Conservation (phyloP, 2,113 vertebrate species). For the Trogon surrucura region DNA sequence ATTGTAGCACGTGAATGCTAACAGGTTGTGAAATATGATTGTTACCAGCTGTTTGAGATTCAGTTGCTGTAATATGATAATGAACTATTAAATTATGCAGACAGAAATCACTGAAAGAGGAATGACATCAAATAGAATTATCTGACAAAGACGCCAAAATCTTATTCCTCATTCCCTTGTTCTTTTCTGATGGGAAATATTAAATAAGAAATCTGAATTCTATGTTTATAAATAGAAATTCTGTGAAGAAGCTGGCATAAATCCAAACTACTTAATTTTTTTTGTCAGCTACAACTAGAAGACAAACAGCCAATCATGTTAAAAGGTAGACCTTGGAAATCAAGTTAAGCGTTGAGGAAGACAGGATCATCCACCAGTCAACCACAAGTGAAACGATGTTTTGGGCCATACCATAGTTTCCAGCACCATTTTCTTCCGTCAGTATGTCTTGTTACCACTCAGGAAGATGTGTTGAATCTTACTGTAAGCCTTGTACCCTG, state of each 20-base stretch:
- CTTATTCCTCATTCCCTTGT: conserved; percentile 25
- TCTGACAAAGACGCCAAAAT: conserved; percentile 29
- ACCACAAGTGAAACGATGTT: neutral
- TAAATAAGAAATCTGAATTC: conserved; percentile 28
- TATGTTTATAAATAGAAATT: neutral
- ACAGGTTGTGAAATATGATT: conserved; percentile 60
- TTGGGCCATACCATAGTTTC: neutral
- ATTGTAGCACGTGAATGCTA: conserved; percentile 41
- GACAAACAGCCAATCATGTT: neutral
- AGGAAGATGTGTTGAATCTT: neutral
- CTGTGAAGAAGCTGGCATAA: neutral
- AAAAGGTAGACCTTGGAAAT: neutral
- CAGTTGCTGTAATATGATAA: conserved; percentile 41
- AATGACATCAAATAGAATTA: conserved; percentile 50
- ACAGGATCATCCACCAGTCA: neutral
- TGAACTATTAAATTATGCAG: conserved; percentile 52
- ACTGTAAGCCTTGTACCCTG: neutral
- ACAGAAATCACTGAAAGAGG: conserved; percentile 52
- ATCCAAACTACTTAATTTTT: neutral
- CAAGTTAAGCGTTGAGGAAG: neutral
- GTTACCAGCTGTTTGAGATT: conserved; percentile 66
- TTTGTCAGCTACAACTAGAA: neutral
- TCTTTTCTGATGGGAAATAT: conserved; percentile 26
- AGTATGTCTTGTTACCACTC: neutral
- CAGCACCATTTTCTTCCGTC: neutral